Evolutionary conservation across 37 sponge, comb jelly and placozoan genomes (phyloP), one percentile per base, ranked within the genome.

Genomic region (Agelas oroides): DNA sequence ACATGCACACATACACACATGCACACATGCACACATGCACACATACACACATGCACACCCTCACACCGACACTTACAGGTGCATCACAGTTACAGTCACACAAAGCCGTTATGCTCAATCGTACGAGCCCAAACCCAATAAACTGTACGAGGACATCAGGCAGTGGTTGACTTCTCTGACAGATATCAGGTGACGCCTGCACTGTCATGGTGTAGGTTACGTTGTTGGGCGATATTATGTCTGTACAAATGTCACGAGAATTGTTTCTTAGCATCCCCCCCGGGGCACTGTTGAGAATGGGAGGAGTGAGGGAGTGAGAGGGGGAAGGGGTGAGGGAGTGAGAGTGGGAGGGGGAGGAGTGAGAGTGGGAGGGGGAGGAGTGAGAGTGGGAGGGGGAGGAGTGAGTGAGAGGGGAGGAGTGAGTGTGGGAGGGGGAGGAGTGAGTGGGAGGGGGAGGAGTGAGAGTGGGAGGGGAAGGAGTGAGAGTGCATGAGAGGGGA

Each of bases 71-170:
- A 46, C 46, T 46, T 8, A 46, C 46, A 46, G 46, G 46, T 46
- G 34, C 62, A 0, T 17, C 55, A 79, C 81, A 75, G 67, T 57
- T 76, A 71, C 80, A 77, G 38, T 73, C 78, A 84, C 95, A 94
- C 21, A 64, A 23, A 17, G 80, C 62, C n/a, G 36, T 18, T 15
- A 94, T 71, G 40, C 70, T 60, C 23, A 94, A 21, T 0, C 23
- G 57, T 23, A 91, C 86, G 27, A 69, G 61, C 34, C 95, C 95
- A 73, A 94, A 94, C 34, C 95, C 91, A 25, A 94, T 86, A 70
- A 91, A 94, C 62, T 76, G 73, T 18, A 87, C 33, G 38, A 53
- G 64, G 53, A 73, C 73, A 0, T 17, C 2, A n/a, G 12, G 81
- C 32, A 52, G 24, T 28, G 61, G 35, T 53, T 35, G 34, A 37